Base-by-base conservation (phyloP, 1,140 invertebrate genomes). In the Kradibia gibbosae region DNA sequence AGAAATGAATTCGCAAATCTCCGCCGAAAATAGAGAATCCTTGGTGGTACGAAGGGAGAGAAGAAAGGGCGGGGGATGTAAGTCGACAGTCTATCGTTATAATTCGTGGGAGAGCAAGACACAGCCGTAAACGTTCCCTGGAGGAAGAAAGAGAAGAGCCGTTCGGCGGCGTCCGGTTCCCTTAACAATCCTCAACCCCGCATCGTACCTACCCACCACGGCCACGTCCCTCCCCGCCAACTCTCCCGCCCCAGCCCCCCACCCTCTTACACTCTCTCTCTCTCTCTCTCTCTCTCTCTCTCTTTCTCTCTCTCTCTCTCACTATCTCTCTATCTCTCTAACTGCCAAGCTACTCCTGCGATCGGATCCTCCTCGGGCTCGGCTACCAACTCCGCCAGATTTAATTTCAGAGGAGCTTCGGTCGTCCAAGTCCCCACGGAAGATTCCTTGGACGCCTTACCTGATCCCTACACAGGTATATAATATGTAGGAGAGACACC, bases 391-490 rank as follows among this genome's bases (percentile, higher is more conserved):
- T 55, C 55, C 28, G 34, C 28, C n/a, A 45, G 53, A 48, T 81
- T 76, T 77, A 81, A 81, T 81, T 81, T 81, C 60, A 67, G 65
- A 45, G 73, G 73, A 81, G 73, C 31, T 71, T 22, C 50, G 73
- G 80, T 72, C 79, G 65, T 75, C 70, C 36, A 75, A 20, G n/a
- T n/a, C 72, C 55, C 62, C n/a, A 53, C 15, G 57, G 73, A 67
- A 55, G 60, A 81, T 79, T 71, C 70, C 57, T 73, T 74, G 11
- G 75, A 31, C 48, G n/a, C 53, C 53, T 55, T 75, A 57, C 73
- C 53, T 60, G 53, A 42, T 39, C 53, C 73, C 20, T 17, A 20
- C 17, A 0, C 73, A 45, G 50, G 45, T 50, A 53, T 53, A 53
- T 36, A 31, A 67, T 65, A 45, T 31, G 70, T 53, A 15, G 1